Evolutionary conservation across 2,888 invertebrate species (phyloP).

Genomic region (Yponomeuta plumbellus): DNA sequence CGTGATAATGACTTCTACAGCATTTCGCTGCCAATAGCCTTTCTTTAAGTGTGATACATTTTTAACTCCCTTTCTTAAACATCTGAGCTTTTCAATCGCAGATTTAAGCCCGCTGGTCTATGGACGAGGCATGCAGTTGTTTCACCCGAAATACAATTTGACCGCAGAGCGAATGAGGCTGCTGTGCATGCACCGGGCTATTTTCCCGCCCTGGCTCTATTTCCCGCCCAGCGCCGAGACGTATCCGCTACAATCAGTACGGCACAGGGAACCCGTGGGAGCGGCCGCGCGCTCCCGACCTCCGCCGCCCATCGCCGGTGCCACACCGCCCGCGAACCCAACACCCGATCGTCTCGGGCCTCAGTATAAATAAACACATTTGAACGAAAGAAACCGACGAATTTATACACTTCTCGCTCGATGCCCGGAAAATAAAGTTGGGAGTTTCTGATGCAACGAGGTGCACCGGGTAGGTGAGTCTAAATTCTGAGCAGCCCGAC

Average conservation of each 20-base stretch:
- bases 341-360: not conserved
- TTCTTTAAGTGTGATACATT: not conserved
- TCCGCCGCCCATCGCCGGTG: not conserved
- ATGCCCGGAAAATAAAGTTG: not conserved
- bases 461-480: conserved; percentile 8
- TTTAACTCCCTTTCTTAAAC: not conserved
- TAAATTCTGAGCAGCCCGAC: not conserved
- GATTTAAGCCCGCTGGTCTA: not conserved
- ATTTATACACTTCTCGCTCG: not conserved
- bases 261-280: not conserved
- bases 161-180: not conserved
- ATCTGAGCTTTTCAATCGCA: too few species aligned
- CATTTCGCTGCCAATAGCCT: not conserved
- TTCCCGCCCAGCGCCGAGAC: not conserved
- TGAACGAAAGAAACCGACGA: not conserved
- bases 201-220: not conserved
- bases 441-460: not conserved
- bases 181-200: not conserved
- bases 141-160: conserved; percentile 1
- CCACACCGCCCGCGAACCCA: not conserved
- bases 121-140: not conserved
- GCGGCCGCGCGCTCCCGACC: conserved; percentile 11
- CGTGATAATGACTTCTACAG: conserved; percentile 13
- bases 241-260: conserved; percentile 1
- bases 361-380: not conserved